Conservation (phyloP, 2,797 vertebrate species). For the Diceros bicornis region DNA sequence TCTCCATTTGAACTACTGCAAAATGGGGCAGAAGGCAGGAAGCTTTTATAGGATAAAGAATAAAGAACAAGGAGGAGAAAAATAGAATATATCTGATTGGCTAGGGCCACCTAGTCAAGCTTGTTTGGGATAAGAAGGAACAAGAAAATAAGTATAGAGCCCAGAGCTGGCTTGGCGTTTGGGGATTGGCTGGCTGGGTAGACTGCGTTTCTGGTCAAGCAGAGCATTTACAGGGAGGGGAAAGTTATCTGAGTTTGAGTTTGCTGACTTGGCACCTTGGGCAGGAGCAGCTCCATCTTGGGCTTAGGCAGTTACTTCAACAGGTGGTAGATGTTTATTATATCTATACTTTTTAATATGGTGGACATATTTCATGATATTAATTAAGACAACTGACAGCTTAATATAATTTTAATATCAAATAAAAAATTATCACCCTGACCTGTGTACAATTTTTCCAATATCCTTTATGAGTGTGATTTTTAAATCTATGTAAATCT, state of each 20-base stretch:
- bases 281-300: background rate
- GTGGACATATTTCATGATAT: background rate
- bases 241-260: background rate
- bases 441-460: background rate
- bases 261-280: background rate
- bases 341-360: background rate
- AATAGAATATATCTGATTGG: background rate
- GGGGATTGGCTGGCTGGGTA: background rate
- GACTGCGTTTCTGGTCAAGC: background rate
- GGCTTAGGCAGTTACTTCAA: background rate
- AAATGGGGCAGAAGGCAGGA: background rate
- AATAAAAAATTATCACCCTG: background rate
- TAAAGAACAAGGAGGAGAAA: background rate
- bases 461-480: background rate
- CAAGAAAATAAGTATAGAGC: background rate
- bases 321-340: background rate
- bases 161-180: background rate
- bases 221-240: background rate
- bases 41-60: background rate
- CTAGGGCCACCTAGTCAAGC: background rate
- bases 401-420: conserved; percentile 1
- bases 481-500: conserved; percentile 29
- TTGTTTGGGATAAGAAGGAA: background rate
- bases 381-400: background rate
- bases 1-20: background rate